phyloP scores from a whole-genome alignment of 2,797 vertebrate species.

The Cyprinella venusta region DNA sequence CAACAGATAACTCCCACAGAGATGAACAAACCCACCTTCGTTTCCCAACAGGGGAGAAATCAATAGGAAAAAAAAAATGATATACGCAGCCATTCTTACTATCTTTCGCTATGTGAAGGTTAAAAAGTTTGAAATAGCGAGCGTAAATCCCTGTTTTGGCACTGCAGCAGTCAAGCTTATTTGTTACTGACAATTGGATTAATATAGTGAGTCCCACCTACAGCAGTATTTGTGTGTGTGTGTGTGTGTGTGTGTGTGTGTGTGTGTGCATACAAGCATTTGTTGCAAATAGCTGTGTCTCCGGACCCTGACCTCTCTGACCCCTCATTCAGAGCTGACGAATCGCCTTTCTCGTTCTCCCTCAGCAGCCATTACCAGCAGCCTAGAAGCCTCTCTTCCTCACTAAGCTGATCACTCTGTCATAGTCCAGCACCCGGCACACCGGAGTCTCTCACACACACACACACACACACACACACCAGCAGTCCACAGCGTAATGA shows the following conservation, averaged over 20 bases:
- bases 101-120: constrained; percentile 24
- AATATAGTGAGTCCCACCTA: constrained; percentile 19
- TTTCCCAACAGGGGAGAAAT: constrained; percentile 28
- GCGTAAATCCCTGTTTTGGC: constrained; percentile 20
- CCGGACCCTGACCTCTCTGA: constrained; percentile 48
- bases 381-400: constrained; percentile 42
- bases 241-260: constrained; percentile 8
- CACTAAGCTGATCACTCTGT: constrained; percentile 53
- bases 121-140: constrained; percentile 41
- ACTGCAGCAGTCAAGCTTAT: constrained; percentile 10
- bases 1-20: constrained; percentile 27
- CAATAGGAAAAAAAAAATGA: constrained; percentile 20
- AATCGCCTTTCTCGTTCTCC: constrained; percentile 48
- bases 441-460: constrained; percentile 12
- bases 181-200: constrained; percentile 37
- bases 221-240: constrained; percentile 26
- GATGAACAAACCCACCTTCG: constrained; percentile 22
- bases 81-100: constrained; percentile 25
- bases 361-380: constrained; percentile 51
- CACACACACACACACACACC: background rate
- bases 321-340: constrained; percentile 49
- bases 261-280: constrained; percentile 33
- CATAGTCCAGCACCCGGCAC: constrained; percentile 47
- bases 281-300: constrained; percentile 47
- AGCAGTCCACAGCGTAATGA: background rate